Evolutionary conservation across 2,888 invertebrate species (phyloP), one percentile per base, ranked within the genome.

Genomic region (Malacosoma neustria): DNA sequence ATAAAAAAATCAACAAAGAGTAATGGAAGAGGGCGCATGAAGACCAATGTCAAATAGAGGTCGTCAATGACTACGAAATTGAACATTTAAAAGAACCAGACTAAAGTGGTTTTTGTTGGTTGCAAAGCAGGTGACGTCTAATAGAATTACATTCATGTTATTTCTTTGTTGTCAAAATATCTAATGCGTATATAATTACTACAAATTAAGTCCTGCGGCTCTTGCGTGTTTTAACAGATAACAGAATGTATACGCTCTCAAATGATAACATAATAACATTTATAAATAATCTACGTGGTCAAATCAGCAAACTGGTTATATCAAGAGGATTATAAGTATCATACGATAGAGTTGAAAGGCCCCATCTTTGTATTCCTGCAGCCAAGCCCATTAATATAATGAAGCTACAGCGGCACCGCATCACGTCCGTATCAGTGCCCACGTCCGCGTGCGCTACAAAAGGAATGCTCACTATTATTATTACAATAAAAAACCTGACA

Each of bases 401-500:
- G 77, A 77, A 79, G 74, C 77, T 68, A 74, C 80, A 73, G 63
- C 66, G 68, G 65, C 66, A 64, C 66, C 77, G 60, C 68, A 68
- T 80, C 82, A 84, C 80, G 80, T 81, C 61, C 57, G 59, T 61
- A 61, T 57, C 60, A 61, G 56, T 62, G 60, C 62, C 72, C 72
- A 77, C 75, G 80, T 79, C 80, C 80, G 80, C 76, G 65, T 80
- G 74, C 60, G 70, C 75, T 69, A 73, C 73, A 75, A 75, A 79
- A 77, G 81, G 80, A 81, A 82, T 81, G 79, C 62, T 72, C 66
- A 63, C 59, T 82, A 84, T 85, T 85, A 82, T 84, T 85, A 82
- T 74, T 79, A 75, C 67, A 50, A 61, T 53, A 60, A 71, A 75
- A 76, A 73, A 69, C 54, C 69, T 74, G 71, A 75, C 70, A 75